Conservation (phyloP, 2,888 invertebrate species). For the Oscheius myriophilus region DNA sequence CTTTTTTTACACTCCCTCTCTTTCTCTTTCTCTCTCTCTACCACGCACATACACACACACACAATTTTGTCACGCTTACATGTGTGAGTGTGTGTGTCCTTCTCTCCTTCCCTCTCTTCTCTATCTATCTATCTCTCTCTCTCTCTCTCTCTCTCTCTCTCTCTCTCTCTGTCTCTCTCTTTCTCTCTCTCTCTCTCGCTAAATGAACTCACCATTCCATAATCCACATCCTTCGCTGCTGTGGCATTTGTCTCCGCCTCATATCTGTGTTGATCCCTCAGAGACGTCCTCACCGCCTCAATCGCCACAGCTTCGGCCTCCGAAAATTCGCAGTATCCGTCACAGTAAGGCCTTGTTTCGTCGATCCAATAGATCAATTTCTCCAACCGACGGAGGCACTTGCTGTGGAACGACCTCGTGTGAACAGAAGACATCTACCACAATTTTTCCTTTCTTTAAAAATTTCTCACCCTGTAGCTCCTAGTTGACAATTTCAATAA, state of each 20-base stretch:
- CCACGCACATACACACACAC: no score
- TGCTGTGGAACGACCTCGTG: conserved; percentile 21
- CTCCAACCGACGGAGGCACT: conserved; percentile 24
- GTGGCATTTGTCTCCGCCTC: conserved; percentile 7
- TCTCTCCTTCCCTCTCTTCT: no score
- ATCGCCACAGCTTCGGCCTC: conserved; percentile 17
- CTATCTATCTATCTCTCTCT: no score
- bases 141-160: no score
- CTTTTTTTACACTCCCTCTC: no score
- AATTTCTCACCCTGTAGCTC: conserved; percentile 9
- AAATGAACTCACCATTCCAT: conserved; percentile 10
- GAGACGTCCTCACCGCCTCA: conserved; percentile 17
- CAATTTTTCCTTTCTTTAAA: not conserved
- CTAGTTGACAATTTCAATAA: conserved; percentile 13
- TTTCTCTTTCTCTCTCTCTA: no score
- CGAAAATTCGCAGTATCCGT: conserved; percentile 24
- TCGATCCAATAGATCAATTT: conserved; percentile 28
- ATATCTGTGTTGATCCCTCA: conserved; percentile 13
- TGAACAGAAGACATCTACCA: not conserved
- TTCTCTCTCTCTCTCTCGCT: not conserved
- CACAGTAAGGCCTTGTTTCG: conserved; percentile 20
- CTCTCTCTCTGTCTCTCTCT: not conserved
- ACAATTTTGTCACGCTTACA: no score
- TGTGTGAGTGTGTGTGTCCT: no score
- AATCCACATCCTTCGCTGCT: conserved; percentile 9